Conservation (phyloP, 2,888 invertebrate genomes). For the Aporophyla lueneburgensis region DNA sequence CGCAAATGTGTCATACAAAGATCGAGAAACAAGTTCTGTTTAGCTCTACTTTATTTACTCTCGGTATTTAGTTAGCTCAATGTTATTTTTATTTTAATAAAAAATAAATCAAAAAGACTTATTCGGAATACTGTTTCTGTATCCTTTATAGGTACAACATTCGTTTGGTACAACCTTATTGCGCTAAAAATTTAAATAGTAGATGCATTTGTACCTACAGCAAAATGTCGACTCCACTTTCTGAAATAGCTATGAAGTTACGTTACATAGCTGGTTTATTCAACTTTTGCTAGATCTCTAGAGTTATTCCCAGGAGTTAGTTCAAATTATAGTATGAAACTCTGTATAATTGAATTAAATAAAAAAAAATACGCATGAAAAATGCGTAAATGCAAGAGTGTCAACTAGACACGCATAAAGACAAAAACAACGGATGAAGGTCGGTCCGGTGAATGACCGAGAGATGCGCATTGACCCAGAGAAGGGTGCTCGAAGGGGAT, state of each 20-base stretch:
- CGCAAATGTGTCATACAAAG: constrained; percentile 1
- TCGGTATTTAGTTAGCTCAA: neutral
- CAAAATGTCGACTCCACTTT: neutral
- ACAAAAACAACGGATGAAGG: constrained; percentile 70
- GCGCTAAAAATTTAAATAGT: neutral
- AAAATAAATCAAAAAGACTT: neutral
- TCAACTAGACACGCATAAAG: constrained; percentile 54
- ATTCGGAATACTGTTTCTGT: neutral
- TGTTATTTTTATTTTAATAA: neutral
- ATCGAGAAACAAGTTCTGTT: neutral
- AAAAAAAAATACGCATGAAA: constrained; percentile 10
- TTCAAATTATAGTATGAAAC: neutral
- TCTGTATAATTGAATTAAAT: constrained; percentile 1
- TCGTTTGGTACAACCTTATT: too few relatives aligned
- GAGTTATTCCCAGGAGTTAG: neutral
- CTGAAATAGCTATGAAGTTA: neutral
- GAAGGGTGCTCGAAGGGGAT: constrained; percentile 90
- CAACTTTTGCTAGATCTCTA: constrained; percentile 4
- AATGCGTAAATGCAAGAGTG: constrained; percentile 29
- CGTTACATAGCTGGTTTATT: neutral
- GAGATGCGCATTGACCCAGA: constrained; percentile 87
- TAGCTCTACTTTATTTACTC: neutral
- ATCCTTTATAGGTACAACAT: too few relatives aligned
- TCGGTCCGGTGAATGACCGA: constrained; percentile 82
- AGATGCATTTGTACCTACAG: neutral